Evolutionary conservation across 2,888 invertebrate genomes (phyloP).

Genomic region (Geotrupes spiniger): DNA sequence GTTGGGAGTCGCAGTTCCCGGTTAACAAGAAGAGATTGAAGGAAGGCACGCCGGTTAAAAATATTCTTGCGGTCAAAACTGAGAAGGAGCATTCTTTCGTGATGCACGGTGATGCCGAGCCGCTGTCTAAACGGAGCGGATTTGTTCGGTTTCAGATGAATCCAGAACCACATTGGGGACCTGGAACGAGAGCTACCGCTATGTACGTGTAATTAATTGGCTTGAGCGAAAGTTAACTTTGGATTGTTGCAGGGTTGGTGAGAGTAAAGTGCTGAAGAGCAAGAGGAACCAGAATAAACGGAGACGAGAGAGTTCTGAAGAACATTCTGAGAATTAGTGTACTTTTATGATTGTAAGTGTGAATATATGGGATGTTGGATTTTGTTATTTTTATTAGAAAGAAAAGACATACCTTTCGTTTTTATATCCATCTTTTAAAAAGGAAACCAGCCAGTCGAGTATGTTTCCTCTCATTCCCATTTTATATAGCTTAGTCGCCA

Average conservation of each 20-base stretch:
- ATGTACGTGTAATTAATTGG: slow-evolving; percentile 60
- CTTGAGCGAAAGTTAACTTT: no score
- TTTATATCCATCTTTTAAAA: no score
- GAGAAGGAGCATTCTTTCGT: slow-evolving; percentile 53
- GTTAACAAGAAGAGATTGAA: slow-evolving; percentile 59
- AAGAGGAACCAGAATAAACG: slow-evolving; percentile 67
- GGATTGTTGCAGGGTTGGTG: slow-evolving; percentile 56
- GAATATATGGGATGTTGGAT: no score
- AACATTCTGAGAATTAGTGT: slow-evolving; percentile 10
- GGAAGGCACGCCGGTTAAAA: slow-evolving; percentile 52
- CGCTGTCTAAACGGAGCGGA: slow-evolving; percentile 69
- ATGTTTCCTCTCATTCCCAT: no score
- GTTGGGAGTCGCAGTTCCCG: slow-evolving; percentile 72
- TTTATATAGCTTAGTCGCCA: no score
- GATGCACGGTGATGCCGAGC: slow-evolving; percentile 72
- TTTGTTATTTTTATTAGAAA: no score
- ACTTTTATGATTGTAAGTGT: no score
- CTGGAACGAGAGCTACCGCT: slow-evolving; percentile 75
- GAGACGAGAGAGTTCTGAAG: slow-evolving; percentile 41
- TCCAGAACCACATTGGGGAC: slow-evolving; percentile 88
- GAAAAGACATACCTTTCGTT: no score
- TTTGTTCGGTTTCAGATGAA: slow-evolving; percentile 82
- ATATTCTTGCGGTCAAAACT: slow-evolving; percentile 58
- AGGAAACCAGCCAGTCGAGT: no score
- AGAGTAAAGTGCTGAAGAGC: slow-evolving; percentile 60